Conservation (phyloP, 1,140 invertebrate genomes). For the Neodiprion fabricii region DNA sequence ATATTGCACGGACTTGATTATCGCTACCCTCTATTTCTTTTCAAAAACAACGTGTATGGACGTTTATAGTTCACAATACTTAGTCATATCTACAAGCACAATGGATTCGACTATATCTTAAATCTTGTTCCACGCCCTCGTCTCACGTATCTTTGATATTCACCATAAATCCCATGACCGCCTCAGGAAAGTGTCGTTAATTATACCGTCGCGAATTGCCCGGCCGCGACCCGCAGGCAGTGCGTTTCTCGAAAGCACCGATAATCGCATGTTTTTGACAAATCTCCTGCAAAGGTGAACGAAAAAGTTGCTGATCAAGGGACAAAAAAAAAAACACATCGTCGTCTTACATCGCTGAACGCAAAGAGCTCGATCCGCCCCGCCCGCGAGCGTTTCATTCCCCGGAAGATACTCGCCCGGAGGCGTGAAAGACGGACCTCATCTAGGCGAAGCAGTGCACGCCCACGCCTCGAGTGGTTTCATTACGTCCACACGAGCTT, state of each 20-base stretch:
- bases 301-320: neutral
- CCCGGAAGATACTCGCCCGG: neutral
- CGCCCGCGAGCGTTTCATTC: neutral
- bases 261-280: neutral
- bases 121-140: no score
- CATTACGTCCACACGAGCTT: neutral
- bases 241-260: neutral
- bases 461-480: conserved; percentile 4
- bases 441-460: neutral
- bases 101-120: no score
- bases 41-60: no score
- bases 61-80: no score
- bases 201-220: neutral
- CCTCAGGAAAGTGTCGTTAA: neutral
- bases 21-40: no score
- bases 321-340: neutral
- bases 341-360: neutral
- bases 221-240: neutral
- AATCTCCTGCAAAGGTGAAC: neutral
- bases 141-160: no score
- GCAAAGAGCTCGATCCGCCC: neutral
- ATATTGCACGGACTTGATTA: no score
- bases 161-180: neutral
- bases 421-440: neutral
- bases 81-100: no score